Evolutionary conservation across 2,113 vertebrate genomes (phyloP), one percentile per base, ranked within the genome.

Genomic region (Sus scrofa): DNA sequence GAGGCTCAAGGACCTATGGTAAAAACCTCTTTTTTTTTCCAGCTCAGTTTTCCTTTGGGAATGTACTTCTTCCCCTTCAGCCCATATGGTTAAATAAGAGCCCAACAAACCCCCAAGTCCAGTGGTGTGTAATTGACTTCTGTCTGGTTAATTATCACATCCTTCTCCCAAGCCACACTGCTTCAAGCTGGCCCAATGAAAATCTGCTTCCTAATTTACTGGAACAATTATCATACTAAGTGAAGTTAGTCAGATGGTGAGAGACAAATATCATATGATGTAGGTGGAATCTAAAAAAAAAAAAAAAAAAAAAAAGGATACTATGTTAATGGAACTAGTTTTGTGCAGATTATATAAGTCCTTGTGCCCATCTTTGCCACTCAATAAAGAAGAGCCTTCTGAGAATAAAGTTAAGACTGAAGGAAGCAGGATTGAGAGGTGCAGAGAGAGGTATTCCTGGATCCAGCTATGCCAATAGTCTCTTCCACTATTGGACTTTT

Each of bases 321-420:
- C 44, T 44, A 8, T 44, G 44, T 44, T 44, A 44, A 44, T 62
- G 13, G 9, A 34, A 62, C 1, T 83, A 67, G 58, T 70, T 54
- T 30, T 70, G 20, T 83, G n/a, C 0, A 1, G 1, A 2, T 44
- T 5, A 37, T 18, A 10, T 11, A 62, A 16, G 3, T 8, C 0
- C 6, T 83, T 26, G 2, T 86, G 39, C 8, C 54, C 26, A 13
- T 44, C 18, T 56, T 74, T 79, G 7, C 7, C 12, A 54, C 11
- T 89, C 27, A 88, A 11, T 65, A 58, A 26, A n/a, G 14, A 91
- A 77, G 6, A 89, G 22, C 7, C 37, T 58, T 90, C 39, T 74
- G 27, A 67, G 30, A 83, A 71, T 32, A 86, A 56, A 91, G 30
- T 27, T 10, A 92, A 67, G 27, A 37, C 2, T 39, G 19, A 87